Evolutionary conservation across 2,888 invertebrate species (phyloP).

Genomic region (Melikaiella ostensackeni): DNA sequence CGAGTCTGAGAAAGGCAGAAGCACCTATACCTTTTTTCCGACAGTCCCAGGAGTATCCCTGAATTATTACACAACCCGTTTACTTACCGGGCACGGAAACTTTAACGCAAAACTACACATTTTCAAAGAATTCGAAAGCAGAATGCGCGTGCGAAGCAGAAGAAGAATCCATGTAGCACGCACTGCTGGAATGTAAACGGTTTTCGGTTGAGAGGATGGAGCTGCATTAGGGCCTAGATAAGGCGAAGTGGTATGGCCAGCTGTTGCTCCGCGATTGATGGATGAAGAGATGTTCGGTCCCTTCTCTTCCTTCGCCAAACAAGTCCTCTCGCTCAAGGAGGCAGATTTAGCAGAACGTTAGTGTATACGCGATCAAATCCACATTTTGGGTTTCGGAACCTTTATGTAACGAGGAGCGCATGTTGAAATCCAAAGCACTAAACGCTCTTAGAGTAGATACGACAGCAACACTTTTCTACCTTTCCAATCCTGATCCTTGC

Average conservation of each 20-base stretch:
- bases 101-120: not conserved
- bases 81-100: not conserved
- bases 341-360: not conserved
- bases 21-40: constrained; percentile 29
- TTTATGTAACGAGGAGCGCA: not conserved
- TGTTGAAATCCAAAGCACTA: no score
- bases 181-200: no score
- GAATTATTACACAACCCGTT: not conserved
- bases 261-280: not conserved
- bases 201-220: no score
- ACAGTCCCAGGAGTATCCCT: not conserved
- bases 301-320: no score
- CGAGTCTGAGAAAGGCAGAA: not conserved
- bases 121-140: accelerated
- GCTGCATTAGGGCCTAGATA: no score
- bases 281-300: not conserved
- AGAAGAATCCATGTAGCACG: no score
- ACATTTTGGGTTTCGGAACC: not conserved
- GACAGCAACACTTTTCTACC: not conserved
- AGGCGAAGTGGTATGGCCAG: not conserved
- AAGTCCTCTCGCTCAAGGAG: not conserved
- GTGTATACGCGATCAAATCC: no score
- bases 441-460: not conserved
- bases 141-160: no score
- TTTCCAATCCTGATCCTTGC: no score